Percentiles rank a stretch among this genome's conserved stretches.
Evolutionary conservation across 2,888 invertebrate species (phyloP).

Genomic region (Lamproptera curius): DNA sequence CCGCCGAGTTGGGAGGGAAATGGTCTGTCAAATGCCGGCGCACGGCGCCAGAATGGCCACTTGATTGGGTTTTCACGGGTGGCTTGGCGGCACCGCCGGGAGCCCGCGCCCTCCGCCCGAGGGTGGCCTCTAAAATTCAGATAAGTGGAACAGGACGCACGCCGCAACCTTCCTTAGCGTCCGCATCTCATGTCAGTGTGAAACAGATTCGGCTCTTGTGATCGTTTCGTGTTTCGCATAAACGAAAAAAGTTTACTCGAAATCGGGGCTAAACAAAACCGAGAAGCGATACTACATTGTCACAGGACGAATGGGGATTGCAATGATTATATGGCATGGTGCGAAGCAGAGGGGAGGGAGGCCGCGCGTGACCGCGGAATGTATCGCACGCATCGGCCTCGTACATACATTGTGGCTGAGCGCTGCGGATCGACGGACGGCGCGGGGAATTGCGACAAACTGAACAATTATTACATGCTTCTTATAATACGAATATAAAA

Average conservation of each 20-base stretch:
- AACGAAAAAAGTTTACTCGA: too few species aligned
- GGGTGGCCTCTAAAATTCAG: conserved; percentile 60
- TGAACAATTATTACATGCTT: too few species aligned
- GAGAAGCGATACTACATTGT: not conserved
- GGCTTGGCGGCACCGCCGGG: conserved; percentile 61
- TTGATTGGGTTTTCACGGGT: conserved; percentile 67
- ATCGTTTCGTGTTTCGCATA: too few species aligned
- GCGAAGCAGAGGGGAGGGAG: not conserved
- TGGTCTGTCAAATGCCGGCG: conserved; percentile 57
- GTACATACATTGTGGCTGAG: too few species aligned
- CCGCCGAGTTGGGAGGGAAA: conserved; percentile 45
- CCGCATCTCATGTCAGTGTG: too few species aligned
- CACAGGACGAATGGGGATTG: too few species aligned
- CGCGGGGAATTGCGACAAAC: too few species aligned
- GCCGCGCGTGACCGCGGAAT: not conserved
- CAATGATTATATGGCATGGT: not conserved
- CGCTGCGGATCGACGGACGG: too few species aligned
- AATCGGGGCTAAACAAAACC: not conserved
- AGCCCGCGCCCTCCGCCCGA: conserved; percentile 34
- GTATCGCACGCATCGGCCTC: not conserved
- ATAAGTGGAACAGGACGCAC: conserved; percentile 61
- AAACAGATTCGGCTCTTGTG: too few species aligned
- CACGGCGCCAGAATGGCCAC: conserved; percentile 52
- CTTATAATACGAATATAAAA: too few species aligned
- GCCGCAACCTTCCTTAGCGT: too few species aligned